Percentiles rank a stretch among this genome's conserved stretches.
phyloP scores from a whole-genome alignment of 2,113 vertebrate species.

The Poicephalus meyeri region DNA sequence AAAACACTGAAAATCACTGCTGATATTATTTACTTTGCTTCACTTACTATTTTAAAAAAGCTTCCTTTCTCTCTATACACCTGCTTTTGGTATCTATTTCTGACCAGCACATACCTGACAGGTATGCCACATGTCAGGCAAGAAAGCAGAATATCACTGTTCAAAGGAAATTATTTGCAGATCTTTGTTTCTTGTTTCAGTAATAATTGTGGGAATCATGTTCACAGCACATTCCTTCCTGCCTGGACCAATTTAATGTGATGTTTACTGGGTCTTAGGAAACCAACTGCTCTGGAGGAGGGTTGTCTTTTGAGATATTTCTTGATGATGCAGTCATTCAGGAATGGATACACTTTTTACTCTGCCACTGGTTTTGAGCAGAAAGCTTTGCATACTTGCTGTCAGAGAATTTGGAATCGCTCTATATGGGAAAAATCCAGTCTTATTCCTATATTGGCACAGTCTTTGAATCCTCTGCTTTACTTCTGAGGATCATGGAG shows the following conservation, averaged over 20 bases:
- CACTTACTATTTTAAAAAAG: not conserved
- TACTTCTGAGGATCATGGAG: not conserved
- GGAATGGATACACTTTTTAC: not conserved
- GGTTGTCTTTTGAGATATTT: not conserved
- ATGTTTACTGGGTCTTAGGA: not conserved
- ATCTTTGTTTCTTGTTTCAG: not conserved
- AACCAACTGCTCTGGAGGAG: not conserved
- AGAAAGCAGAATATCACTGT: not conserved
- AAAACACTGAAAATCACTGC: not conserved
- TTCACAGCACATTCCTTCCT: not conserved
- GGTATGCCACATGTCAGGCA: not conserved
- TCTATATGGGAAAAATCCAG: not conserved
- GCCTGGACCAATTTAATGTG: not conserved
- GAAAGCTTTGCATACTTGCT: not conserved
- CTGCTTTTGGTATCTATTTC: not conserved
- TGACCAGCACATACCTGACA: not conserved
- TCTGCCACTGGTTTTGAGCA: conserved; percentile 6
- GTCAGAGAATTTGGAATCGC: not conserved
- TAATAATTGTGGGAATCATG: not conserved
- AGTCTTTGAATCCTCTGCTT: conserved; percentile 11
- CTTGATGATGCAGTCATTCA: not conserved
- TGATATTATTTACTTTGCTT: not conserved
- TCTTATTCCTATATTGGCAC: not conserved
- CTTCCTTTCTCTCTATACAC: not conserved
- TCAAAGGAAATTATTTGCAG: not conserved